Base-by-base conservation (phyloP, 2,113 vertebrate species). In the Dunckerocampus dactyliophorus region DNA sequence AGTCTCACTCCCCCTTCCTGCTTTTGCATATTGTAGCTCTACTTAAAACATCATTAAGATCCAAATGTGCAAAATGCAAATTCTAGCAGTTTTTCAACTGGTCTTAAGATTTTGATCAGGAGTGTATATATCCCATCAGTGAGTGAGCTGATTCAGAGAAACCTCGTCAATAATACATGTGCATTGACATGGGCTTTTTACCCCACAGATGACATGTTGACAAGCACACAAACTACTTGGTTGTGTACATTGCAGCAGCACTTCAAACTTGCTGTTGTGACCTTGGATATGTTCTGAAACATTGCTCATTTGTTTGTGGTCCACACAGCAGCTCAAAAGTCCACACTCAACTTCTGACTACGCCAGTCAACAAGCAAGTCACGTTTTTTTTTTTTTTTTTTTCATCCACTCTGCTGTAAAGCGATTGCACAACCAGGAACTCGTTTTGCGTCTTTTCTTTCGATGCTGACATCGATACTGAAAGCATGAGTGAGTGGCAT, bases 381-480 rank as follows among this genome's bases (percentile, higher is more conserved):
- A 19, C 17, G 19, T 45, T 22, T 45, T 45, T 49, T 39, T 57
- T 58, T 55, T 42, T n/a, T n/a, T n/a, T n/a, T n/a, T n/a, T n/a
- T n/a, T n/a, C n/a, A 55, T 9, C 37, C 12, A 1, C n/a, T 54
- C 22, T 9, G 31, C 16, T 60, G 21, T 67, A 53, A 45, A 54
- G 50, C 12, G 53, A 72, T 84, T 87, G 57, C 2, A 22, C 65
- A 87, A 88, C 56, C 9, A 60, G 73, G 46, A 68, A 82, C 72
- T 81, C 57, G 67, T 82, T 72, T 81, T 49, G 63, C 28, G 45
- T 65, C 50, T 65, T 54, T 75, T 69, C 46, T 76, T 72, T 71
- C 69, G 67, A 64, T 64, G 70, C 74, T 80, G 78, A 79, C 82
- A 77, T 77, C 0, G 64, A 86, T 79, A 87, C 85, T 82, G 66